Evolutionary conservation across 2,113 vertebrate species (phyloP), one percentile per base, ranked within the genome.

Genomic region (Laterallus jamaicensis): DNA sequence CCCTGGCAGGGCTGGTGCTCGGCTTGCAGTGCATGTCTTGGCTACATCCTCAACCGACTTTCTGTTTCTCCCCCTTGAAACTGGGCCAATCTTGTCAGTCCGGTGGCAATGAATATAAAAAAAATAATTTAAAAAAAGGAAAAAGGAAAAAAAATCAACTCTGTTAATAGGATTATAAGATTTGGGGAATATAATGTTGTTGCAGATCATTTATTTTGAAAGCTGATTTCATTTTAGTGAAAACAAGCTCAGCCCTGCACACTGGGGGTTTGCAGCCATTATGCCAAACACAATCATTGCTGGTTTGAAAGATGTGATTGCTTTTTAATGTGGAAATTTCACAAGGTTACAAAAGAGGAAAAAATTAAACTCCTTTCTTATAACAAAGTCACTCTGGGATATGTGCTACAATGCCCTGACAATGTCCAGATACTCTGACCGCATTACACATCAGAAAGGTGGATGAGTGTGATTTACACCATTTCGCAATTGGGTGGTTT

Each of bases 131-230:
- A 18, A 52, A 52, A 50, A 25, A 52, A 8, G 20, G 11, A 52
- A 52, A 21, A 52, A 11, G 5, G 5, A 13, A 39, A 35, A 28
- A 80, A 96, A 92, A 42, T 92, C 95, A 97, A 93, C 70, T 93
- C 88, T 79, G 96, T 98, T 98, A 98, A 98, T 97, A 98, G 98
- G 97, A 98, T 98, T 98, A 98, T 98, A 97, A 26, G 95, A 98
- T 98, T 98, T 98, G 94, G 93, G 94, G 95, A 96, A 92, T 97
- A 97, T 97, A 96, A 95, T 96, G 92, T 97, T 98, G 97, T 96
- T 98, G 95, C 97, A 97, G 93, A 97, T 98, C 94, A 97, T 98
- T 98, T 98, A 97, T 98, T 98, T 98, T 98, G 97, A 98, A 98
- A 98, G 98, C 97, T 98, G 97, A 98, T 97, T 98, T 98, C 39